Percentiles rank a stretch among this genome's conserved stretches.
Conservation (phyloP, 1,140 invertebrate species). For the Riptortus pedestris region DNA sequence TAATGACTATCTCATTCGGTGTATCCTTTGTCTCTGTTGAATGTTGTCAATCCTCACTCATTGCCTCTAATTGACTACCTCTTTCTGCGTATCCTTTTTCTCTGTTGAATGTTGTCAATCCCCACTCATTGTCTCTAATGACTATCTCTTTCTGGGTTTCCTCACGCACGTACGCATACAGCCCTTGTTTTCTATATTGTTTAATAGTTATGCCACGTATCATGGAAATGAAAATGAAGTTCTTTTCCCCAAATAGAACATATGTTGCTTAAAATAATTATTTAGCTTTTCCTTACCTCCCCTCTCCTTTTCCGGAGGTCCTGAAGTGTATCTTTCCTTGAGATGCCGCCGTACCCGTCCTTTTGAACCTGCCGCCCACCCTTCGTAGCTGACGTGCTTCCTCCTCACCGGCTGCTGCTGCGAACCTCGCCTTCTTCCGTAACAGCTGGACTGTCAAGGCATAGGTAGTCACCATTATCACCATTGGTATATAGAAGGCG, state of each 20-base stretch:
- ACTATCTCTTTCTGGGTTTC: no score
- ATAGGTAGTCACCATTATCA: conserved; percentile 84
- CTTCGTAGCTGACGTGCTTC: conserved; percentile 41
- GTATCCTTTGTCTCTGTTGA: no score
- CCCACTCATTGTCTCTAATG: no score
- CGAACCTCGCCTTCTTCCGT: conserved; percentile 57
- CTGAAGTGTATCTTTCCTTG: conserved; percentile 17
- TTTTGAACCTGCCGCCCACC: conserved; percentile 43
- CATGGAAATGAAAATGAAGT: background rate
- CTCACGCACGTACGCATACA: no score
- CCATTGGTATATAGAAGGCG: conserved; percentile 86
- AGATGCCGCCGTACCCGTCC: background rate
- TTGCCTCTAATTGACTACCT: no score
- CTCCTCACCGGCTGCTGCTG: conserved; percentile 46
- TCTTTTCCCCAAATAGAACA: background rate
- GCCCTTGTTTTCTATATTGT: no score
- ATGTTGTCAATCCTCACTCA: no score
- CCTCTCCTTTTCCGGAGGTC: conserved; percentile 15
- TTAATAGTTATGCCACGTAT: no score
- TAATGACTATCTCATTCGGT: no score
- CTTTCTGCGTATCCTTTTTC: no score
- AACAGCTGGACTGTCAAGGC: conserved; percentile 76
- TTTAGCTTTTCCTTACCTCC: conserved; percentile 3
- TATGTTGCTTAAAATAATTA: background rate
- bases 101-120: no score